Percentiles rank a stretch among this genome's conserved stretches.
phyloP scores from a whole-genome alignment of 1,140 invertebrate genomes.

The Ostrea edulis region DNA sequence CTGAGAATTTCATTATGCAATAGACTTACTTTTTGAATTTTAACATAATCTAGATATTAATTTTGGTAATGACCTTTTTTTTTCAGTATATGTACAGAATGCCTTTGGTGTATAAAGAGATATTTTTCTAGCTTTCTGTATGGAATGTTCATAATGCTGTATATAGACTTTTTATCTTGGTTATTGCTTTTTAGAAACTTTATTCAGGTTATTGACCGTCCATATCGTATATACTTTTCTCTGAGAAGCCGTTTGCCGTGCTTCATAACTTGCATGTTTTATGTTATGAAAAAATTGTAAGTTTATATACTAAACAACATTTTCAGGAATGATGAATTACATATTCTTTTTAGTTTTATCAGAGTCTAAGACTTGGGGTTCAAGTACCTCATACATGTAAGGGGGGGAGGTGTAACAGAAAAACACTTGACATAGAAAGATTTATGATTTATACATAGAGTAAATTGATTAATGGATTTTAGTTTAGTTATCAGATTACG shows the following conservation, averaged over 20 bases:
- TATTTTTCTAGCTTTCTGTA: slow-evolving; percentile 11
- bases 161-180: background rate
- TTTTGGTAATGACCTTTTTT: background rate
- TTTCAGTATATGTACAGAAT: background rate
- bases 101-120: slow-evolving; percentile 9
- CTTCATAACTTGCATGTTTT: background rate
- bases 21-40: background rate
- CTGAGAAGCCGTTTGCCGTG: background rate
- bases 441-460: too few species aligned
- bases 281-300: background rate
- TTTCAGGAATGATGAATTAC: too few species aligned
- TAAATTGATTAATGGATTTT: too few species aligned
- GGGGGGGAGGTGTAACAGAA: too few species aligned
- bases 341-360: too few species aligned
- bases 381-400: too few species aligned
- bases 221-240: slow-evolving; percentile 11
- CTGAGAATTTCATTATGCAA: background rate
- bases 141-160: background rate
- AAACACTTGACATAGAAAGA: too few species aligned
- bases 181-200: background rate
- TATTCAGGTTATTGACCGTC: slow-evolving; percentile 1
- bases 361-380: too few species aligned
- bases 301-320: too few species aligned
- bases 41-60: background rate
- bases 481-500: too few species aligned